Evolutionary conservation across 2,113 vertebrate genomes (phyloP), one percentile per base, ranked within the genome.

Genomic region (Toxotes jaculatrix): DNA sequence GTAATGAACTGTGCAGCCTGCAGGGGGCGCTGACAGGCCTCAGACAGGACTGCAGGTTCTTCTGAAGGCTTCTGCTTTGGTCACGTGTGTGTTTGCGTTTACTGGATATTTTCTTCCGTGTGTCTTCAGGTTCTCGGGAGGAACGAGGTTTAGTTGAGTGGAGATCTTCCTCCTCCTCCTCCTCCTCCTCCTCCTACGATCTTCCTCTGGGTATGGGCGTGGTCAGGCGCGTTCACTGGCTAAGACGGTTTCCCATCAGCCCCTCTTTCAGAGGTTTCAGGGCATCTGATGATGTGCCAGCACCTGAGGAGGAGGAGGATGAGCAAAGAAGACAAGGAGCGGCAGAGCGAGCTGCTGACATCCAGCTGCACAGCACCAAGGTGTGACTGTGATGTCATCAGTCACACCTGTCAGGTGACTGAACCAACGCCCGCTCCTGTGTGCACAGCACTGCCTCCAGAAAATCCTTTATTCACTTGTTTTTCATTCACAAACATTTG

Each of bases 91-190:
- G 4, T 32, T n/a, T 65, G 38, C 9, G 57, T 61, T 19, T 53
- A 40, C 19, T 5, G 5, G n/a, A 43, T 43, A 0, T 61, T 73
- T 45, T 49, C 19, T 68, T 72, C 11, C 60, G 19, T 60, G 11
- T 72, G 23, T 70, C 1, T 32, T 53, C 89, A 99, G 98, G 98
- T 2, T 95, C 96, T 1, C 90, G 80, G 74, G 90, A 97, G 86
- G 98, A 99, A 84, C 95, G 98, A 19, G 98, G 98, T 6, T 90
- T 99, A 36, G 74, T 96, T 12, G 92, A 96, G 38, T 98, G 97
- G 97, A 96, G 95, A 60, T 94, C 95, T 0, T 89, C 94, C 32
- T 90, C 93, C 43, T 92, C 95, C 27, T 27, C 27, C 27, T 27
- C 27, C 3, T 94, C 96, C 32, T 77, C 73, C 7, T 85, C 90